Conservation (phyloP, 2,888 invertebrate genomes). For the Altica lythri region DNA sequence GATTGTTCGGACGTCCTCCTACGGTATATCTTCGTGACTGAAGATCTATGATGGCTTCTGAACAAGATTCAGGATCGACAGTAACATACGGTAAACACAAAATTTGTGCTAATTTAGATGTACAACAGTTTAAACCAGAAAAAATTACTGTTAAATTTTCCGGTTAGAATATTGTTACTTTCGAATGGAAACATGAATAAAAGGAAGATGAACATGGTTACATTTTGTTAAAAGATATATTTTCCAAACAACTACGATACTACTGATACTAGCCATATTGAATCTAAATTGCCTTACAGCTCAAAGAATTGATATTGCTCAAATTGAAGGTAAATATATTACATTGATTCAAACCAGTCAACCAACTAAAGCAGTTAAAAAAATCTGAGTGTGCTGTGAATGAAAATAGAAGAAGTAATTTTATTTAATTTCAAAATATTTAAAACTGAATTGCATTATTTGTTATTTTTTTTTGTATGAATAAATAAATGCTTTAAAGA, state of each 20-base stretch:
- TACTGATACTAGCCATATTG: slow-evolving; percentile 72
- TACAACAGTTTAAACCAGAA: slow-evolving; percentile 75
- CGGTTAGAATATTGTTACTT: slow-evolving; percentile 65
- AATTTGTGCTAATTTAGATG: slow-evolving; percentile 73
- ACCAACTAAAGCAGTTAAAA: slow-evolving; percentile 21
- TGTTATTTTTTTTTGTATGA: too few species aligned
- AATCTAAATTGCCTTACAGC: slow-evolving; percentile 73
- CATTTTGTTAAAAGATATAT: slow-evolving; percentile 77
- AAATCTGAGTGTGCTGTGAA: too few species aligned
- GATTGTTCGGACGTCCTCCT: too few species aligned
- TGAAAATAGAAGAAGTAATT: neutral
- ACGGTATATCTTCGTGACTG: too few species aligned
- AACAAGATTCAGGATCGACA: too few species aligned
- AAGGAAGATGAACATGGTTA: too few species aligned
- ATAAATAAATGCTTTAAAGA: too few species aligned
- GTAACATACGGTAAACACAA: slow-evolving; percentile 71
- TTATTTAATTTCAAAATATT: too few species aligned
- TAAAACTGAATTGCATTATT: too few species aligned
- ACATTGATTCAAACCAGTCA: slow-evolving; percentile 28
- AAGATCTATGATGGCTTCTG: too few species aligned
- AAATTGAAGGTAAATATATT: slow-evolving; percentile 29
- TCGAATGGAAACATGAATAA: too few species aligned
- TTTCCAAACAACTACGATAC: slow-evolving; percentile 75
- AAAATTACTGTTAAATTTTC: slow-evolving; percentile 76
- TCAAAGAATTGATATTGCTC: slow-evolving; percentile 56